These are phyloP conservation scores for Ceratoteleas bidentatus DNA, from an alignment of 1,140 invertebrate genomes.

Conservation along the genomic window DNA sequence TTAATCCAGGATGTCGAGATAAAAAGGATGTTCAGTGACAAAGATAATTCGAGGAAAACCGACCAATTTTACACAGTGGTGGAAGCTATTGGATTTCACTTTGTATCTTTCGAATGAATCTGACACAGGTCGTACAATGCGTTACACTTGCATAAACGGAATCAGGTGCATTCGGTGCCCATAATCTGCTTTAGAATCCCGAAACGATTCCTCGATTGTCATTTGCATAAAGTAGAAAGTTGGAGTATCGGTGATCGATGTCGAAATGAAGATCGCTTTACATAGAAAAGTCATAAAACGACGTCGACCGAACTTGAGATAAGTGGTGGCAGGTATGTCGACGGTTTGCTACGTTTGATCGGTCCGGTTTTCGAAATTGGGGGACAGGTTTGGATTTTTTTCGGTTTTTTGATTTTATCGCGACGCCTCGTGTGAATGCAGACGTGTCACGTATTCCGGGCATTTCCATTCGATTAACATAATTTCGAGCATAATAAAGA, in stretches of 20 bases:
- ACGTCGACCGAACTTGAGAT: slow-evolving; percentile 28
- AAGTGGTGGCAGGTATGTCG: slow-evolving; percentile 34
- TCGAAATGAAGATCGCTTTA: slow-evolving; percentile 42
- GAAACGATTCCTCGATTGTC: not conserved
- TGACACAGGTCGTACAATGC: not conserved
- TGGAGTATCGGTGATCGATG: slow-evolving; percentile 28
- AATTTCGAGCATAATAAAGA: slow-evolving; percentile 39
- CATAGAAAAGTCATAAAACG: slow-evolving; percentile 56
- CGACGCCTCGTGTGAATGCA: slow-evolving; percentile 40
- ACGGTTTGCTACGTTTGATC: slow-evolving; percentile 12
- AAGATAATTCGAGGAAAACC: no score
- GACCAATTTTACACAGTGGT: no score
- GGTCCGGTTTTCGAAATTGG: slow-evolving; percentile 44
- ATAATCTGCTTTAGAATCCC: not conserved
- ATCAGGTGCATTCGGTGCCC: slow-evolving; percentile 18
- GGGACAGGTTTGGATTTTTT: slow-evolving; percentile 41
- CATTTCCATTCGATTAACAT: slow-evolving; percentile 54
- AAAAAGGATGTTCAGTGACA: no score
- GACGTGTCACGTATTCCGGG: slow-evolving; percentile 35
- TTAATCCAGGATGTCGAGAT: no score
- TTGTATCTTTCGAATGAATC: no score
- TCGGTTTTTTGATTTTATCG: slow-evolving; percentile 40
- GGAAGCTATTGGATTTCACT: no score
- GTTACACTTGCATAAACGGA: slow-evolving; percentile 10
- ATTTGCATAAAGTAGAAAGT: slow-evolving; percentile 57